A percentile compares a stretch with the other conserved stretches of the same genome.
These are phyloP conservation scores for Parapsyche elsis DNA, from an alignment of 1,140 invertebrate genomes.

Conservation along the genomic window DNA sequence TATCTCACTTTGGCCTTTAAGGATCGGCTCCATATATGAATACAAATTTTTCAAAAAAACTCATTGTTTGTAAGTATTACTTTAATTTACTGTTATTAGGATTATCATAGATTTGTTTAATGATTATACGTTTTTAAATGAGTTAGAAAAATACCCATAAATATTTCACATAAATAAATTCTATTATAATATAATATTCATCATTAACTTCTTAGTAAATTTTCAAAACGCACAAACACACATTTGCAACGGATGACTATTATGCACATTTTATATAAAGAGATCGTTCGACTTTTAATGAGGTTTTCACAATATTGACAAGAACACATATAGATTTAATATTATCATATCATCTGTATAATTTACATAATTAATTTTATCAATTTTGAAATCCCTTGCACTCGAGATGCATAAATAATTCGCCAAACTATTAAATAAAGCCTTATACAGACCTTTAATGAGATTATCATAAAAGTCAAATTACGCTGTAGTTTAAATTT, in stretches of 20 bases:
- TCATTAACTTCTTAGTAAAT: not conserved
- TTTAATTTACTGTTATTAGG: not conserved
- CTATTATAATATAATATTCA: constrained; percentile 5
- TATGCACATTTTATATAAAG: not conserved
- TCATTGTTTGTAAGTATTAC: too few species aligned
- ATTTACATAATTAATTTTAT: not conserved
- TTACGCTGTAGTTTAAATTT: too few species aligned
- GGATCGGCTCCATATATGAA: too few species aligned
- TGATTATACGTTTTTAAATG: constrained; percentile 17
- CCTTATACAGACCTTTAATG: too few species aligned
- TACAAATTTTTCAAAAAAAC: too few species aligned
- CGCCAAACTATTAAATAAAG: too few species aligned
- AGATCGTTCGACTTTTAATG: constrained; percentile 1
- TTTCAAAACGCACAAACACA: not conserved
- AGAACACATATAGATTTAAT: constrained; percentile 26
- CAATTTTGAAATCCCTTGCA: constrained; percentile 4
- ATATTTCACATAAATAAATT: constrained; percentile 14
- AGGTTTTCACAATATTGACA: constrained; percentile 1
- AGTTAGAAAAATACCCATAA: constrained; percentile 23
- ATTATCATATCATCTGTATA: constrained; percentile 1
- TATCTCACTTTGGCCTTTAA: too few species aligned
- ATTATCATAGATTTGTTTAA: not conserved
- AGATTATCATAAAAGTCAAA: too few species aligned
- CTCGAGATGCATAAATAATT: not conserved
- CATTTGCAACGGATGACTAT: not conserved